Conservation (phyloP, 2,888 invertebrate species). For the Sarcophaga subvicina region DNA sequence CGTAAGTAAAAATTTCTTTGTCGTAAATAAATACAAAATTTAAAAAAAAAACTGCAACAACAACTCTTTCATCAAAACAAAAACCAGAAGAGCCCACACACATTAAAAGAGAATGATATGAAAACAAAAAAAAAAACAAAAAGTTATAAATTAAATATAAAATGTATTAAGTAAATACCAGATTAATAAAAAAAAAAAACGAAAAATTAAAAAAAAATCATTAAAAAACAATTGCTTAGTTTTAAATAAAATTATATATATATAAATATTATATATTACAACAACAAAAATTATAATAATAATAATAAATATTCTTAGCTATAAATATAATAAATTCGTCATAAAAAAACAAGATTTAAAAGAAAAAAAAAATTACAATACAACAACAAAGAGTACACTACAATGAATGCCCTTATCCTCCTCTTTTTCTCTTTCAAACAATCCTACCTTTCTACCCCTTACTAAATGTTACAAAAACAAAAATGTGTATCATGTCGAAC, state of each 20-base stretch:
- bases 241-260: constrained; percentile 66
- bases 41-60: constrained; percentile 13
- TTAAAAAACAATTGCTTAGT: constrained; percentile 68
- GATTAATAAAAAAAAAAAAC: constrained; percentile 33
- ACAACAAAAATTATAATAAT: constrained; percentile 39
- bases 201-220: constrained; percentile 50
- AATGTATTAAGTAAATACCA: constrained; percentile 57
- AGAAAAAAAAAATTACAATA: neutral
- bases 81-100: constrained; percentile 13
- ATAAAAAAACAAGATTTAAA: constrained; percentile 18
- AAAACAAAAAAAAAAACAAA: constrained; percentile 42
- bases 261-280: constrained; percentile 46
- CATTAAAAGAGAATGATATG: constrained; percentile 31
- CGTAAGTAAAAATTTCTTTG: constrained; percentile 59
- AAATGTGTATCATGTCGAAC: neutral
- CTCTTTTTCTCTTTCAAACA: neutral
- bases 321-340: constrained; percentile 65
- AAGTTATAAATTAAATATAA: constrained; percentile 21
- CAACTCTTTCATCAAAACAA: constrained; percentile 54
- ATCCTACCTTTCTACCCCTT: neutral
- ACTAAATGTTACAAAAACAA: constrained; percentile 13
- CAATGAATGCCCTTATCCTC: constrained; percentile 20
- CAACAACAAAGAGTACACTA: constrained; percentile 51
- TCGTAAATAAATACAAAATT: constrained; percentile 53
- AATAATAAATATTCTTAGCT: constrained; percentile 64